Conservation (phyloP, 2,113 vertebrate genomes). For the Rhinoptilus africanus region DNA sequence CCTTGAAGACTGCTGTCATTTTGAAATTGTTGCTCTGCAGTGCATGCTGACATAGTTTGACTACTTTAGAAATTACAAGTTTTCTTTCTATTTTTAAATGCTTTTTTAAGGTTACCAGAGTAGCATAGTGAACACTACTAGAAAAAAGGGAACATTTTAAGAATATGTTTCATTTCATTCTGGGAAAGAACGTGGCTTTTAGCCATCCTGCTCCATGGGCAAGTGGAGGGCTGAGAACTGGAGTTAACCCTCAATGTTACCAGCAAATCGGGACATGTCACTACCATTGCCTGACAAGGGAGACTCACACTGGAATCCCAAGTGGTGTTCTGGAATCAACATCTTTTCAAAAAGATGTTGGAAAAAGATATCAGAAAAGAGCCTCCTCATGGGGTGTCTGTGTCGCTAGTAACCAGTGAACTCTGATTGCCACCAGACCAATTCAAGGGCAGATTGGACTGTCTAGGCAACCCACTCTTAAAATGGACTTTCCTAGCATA, state of each 20-base stretch:
- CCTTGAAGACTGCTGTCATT: background rate
- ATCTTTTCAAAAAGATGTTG: background rate
- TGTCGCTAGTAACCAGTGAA: background rate
- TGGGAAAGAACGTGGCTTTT: background rate
- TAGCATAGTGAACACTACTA: background rate
- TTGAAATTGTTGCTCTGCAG: background rate
- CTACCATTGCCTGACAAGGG: background rate
- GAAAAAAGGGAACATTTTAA: background rate
- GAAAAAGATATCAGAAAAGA: background rate
- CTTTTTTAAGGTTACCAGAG: background rate
- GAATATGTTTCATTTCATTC: background rate
- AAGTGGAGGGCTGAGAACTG: background rate
- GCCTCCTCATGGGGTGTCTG: background rate
- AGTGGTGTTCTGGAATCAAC: background rate
- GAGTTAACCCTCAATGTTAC: background rate
- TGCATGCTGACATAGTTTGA: background rate
- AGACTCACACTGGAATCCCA: background rate
- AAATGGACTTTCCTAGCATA: background rate
- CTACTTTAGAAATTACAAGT: background rate
- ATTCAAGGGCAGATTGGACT: background rate
- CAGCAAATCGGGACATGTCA: fast-evolving
- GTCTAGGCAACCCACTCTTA: background rate
- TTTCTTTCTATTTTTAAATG: background rate
- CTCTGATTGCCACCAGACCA: background rate
- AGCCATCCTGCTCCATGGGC: background rate